Conservation (phyloP, 2,797 vertebrate genomes). For the Scarus forsteni region DNA sequence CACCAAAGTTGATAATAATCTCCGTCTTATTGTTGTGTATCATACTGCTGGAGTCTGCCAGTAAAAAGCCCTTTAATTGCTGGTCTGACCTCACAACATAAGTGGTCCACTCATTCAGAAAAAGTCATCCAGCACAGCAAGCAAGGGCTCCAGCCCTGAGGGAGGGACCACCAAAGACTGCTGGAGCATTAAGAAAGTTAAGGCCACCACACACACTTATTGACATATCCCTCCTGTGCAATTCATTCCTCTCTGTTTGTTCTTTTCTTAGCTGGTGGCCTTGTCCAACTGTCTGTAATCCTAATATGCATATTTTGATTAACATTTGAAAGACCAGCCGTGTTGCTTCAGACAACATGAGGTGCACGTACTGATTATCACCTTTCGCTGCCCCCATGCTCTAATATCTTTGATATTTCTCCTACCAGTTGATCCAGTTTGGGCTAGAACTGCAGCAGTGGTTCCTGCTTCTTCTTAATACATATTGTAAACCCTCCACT, state of each 20-base stretch:
- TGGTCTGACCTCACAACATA: background rate
- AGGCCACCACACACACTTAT: background rate
- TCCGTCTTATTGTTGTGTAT: background rate
- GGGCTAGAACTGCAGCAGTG: background rate
- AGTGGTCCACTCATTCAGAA: background rate
- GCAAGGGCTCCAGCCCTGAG: constrained; percentile 1
- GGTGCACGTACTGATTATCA: background rate
- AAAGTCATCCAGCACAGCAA: background rate
- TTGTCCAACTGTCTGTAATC: background rate
- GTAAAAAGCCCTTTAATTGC: background rate
- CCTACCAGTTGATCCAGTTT: background rate
- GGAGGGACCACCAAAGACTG: background rate
- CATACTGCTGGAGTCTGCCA: background rate
- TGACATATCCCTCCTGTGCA: background rate
- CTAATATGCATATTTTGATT: no score
- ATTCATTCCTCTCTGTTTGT: background rate
- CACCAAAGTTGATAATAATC: no score
- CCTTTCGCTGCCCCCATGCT: background rate
- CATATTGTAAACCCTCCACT: constrained; percentile 20
- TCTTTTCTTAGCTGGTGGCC: constrained; percentile 5
- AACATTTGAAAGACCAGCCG: no score
- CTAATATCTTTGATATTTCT: background rate
- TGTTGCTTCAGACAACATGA: no score
- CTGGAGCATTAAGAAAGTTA: background rate
- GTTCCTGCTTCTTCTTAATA: constrained; percentile 11